Evolutionary conservation across 64 coral and sea anemone species (phyloP).

Genomic region (Montipora capricornis): DNA sequence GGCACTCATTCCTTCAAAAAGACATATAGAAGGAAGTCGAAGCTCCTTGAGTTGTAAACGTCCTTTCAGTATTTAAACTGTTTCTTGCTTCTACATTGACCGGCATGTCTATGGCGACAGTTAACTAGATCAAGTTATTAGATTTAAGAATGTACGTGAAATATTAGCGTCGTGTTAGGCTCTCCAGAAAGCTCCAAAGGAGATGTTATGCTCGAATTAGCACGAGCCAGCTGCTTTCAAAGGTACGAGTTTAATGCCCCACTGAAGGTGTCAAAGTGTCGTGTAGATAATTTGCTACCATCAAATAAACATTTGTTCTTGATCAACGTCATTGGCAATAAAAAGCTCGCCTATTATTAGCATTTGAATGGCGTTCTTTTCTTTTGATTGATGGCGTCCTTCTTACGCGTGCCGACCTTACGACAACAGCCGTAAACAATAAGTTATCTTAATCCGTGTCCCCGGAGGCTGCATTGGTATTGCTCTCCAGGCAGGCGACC

Average conservation of each 20-base stretch:
- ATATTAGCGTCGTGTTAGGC: constrained; percentile 22
- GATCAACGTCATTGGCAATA: constrained; percentile 44
- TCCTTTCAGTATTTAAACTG: too few relatives aligned
- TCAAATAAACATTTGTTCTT: constrained; percentile 66
- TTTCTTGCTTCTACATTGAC: too few relatives aligned
- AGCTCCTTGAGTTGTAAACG: too few relatives aligned
- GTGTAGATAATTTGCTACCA: constrained; percentile 50
- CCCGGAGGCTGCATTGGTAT: constrained; percentile 48
- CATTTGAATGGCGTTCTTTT: constrained; percentile 71
- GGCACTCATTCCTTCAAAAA: not conserved
- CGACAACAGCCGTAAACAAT: constrained; percentile 53
- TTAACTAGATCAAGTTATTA: not conserved
- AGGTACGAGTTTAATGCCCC: constrained; percentile 48
- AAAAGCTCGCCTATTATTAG: constrained; percentile 60
- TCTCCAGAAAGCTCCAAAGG: not conserved
- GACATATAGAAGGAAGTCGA: not conserved
- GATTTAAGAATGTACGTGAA: not conserved
- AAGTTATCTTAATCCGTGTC: constrained; percentile 46
- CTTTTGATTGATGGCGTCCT: constrained; percentile 80
- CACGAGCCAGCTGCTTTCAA: constrained; percentile 42
- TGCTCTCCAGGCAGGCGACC: not conserved
- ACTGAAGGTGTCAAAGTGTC: constrained; percentile 38
- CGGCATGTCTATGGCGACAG: not conserved
- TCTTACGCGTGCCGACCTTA: constrained; percentile 77
- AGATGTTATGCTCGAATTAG: constrained; percentile 38